Evolutionary conservation across 2,888 invertebrate genomes (phyloP), one percentile per base, ranked within the genome.

Genomic region (Ormyrus thymus): DNA sequence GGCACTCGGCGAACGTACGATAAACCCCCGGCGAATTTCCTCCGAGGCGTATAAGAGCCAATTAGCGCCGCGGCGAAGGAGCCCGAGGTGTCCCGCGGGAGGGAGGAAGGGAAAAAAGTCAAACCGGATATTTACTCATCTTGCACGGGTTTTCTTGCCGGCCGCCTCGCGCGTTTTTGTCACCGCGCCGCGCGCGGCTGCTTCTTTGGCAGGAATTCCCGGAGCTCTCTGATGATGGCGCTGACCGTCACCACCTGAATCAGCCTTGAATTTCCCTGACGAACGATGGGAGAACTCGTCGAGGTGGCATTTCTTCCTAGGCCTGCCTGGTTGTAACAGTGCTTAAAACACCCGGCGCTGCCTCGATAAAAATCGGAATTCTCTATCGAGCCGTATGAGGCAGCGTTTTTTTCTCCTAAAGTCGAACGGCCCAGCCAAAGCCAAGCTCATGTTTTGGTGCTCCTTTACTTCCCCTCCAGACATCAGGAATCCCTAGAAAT

Each of bases 21-120:
- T 79, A 71, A 79, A 75, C 46, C 48, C 71, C 71, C 73, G 61
- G 59, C 58, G 15, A 79, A 55, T 71, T 78, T 70, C 29, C 53
- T 13, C 55, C n/a, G 62, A 66, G 55, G 58, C 70, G 45, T 53
- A 62, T 73, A 68, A 78, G 69, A 68, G 73, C 46, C 73, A 79
- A 76, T 76, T 76, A 71, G 61, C 70, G 11, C 8, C 50, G n/a
- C n/a, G 9, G 56, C 53, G 8, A 3, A 11, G 7, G 58, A 11
- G 0, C 7, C 7, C 13, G 65, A 15, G 50, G 43, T n/a, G 2
- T 53, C 7, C 53, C 15, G 59, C 62, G 46, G 11, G 15, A 53
- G 53, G n/a, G 50, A 45, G 43, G 45, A 65, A 56, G 51, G 50
- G 10, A 43, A 62, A 72, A 29, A 48, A 45, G 61, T 45, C n/a